A percentile compares a stretch with the other conserved stretches of the same genome.
Conservation (phyloP, 2,888 invertebrate species). For the Crepidodera aurea region DNA sequence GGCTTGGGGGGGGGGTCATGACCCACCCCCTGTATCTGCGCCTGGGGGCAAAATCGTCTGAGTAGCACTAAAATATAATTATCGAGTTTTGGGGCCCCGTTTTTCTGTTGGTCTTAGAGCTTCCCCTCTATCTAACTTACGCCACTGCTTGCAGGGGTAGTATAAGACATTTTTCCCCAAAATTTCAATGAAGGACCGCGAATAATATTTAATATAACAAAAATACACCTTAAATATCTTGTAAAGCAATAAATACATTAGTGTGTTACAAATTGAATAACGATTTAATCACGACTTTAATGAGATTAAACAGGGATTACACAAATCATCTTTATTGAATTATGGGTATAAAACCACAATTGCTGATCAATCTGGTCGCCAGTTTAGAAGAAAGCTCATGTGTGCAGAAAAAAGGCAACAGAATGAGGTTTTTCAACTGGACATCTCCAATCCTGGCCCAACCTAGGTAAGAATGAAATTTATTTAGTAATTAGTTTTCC, state of each 20-base stretch:
- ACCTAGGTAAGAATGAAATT: constrained; percentile 47
- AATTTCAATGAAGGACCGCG: too few relatives aligned
- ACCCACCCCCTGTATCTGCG: too few relatives aligned
- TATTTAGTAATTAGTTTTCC: too few relatives aligned
- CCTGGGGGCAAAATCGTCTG: too few relatives aligned
- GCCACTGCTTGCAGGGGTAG: too few relatives aligned
- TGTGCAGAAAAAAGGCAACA: constrained; percentile 9
- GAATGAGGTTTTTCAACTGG: constrained; percentile 48
- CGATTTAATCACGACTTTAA: constrained; percentile 17
- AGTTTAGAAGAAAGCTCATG: constrained; percentile 34
- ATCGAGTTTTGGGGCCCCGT: too few relatives aligned
- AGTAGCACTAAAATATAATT: too few relatives aligned
- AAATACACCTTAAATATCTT: not conserved
- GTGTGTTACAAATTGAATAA: not conserved
- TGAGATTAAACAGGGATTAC: constrained; percentile 24
- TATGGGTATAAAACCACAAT: constrained; percentile 30
- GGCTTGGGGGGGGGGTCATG: too few relatives aligned
- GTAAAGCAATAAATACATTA: not conserved
- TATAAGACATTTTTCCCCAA: too few relatives aligned
- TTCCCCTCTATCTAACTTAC: too few relatives aligned
- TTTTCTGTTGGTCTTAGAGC: too few relatives aligned
- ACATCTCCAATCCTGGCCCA: constrained; percentile 41
- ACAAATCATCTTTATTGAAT: constrained; percentile 30
- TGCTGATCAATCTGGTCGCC: constrained; percentile 18
- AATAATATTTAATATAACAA: not conserved